Conservation (phyloP, 2,888 invertebrate genomes). For the Epistrophe grossulariae region DNA sequence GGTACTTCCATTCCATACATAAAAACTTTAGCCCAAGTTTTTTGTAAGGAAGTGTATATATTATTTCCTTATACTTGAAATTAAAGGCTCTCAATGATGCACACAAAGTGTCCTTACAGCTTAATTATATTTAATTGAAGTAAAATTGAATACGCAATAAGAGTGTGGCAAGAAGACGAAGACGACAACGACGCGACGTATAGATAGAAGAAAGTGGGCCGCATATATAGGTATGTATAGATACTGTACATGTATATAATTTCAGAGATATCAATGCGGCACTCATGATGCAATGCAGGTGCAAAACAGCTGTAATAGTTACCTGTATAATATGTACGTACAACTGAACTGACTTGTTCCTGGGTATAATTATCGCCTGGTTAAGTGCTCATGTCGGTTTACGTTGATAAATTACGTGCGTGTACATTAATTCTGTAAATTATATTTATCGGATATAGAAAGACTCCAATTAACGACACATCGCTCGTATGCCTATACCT, state of each 20-base stretch:
- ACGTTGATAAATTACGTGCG: conserved; percentile 56
- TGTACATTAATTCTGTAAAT: conserved; percentile 50
- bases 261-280: conserved; percentile 16
- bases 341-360: conserved; percentile 20
- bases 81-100: conserved; percentile 5
- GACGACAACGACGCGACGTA: conserved; percentile 19
- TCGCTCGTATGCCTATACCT: too few species aligned
- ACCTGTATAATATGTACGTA: not conserved
- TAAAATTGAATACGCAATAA: conserved; percentile 41
- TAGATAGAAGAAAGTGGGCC: conserved; percentile 60
- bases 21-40: not conserved
- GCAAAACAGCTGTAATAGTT: conserved; percentile 43
- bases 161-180: not conserved
- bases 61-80: conserved; percentile 33
- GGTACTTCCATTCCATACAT: too few species aligned
- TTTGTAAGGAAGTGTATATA: conserved; percentile 2
- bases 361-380: conserved; percentile 51
- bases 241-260: not conserved
- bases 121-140: conserved; percentile 69
- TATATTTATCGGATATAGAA: conserved; percentile 62
- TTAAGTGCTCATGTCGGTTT: conserved; percentile 54
- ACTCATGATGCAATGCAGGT: conserved; percentile 47
- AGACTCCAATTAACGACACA: conserved; percentile 10
- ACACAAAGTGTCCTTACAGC: conserved; percentile 48
- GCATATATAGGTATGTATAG: not conserved